Base-by-base conservation (phyloP, 2,113 vertebrate species). In the Nothoprocta pentlandii region DNA sequence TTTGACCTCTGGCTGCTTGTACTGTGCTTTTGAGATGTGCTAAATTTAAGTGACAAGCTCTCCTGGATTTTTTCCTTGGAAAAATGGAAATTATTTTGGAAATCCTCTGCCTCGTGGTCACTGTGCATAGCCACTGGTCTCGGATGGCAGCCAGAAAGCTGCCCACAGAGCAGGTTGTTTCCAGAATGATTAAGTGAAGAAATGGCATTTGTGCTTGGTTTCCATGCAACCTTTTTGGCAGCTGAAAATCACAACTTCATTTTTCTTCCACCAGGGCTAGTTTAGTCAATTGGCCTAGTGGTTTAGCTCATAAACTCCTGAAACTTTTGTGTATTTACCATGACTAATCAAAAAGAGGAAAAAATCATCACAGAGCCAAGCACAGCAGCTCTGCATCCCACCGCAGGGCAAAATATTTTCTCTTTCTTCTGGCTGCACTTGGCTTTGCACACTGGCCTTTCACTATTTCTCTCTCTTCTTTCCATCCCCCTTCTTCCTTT, bases 1-100 rank as follows among this genome's bases (percentile, higher is more conserved):
- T 61, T 44, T 15, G 36, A 7, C 44, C 62, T 4, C 6, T 41
- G 12, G n/a, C 80, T 49, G 28, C 2, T 14, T 30, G 10, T 19
- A 36, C n/a, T 67, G 25, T 0, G 3, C 12, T 3, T 34, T n/a
- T 14, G 2, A 16, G 12, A 19, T 10, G 70, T 30, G 1, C 53
- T 16, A 1, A 16, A 26, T 23, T 46, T 4, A 32, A 16, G 36
- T 4, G 53, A 44, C 61, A 12, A 78, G 25, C n/a, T 61, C 6
- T 19, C 12, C 15, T 3, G 49, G 44, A 59, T 23, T 6, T 19
- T 54, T 44, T 26, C 67, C 21, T 34, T 28, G 49, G 39, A 49
- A 23, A 49, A 56, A 56, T 56, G 28, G 54, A 30, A 56, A 56
- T 56, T 56, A 56, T 15, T 16, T 56, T 56, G 54, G 54, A 30